Evolutionary conservation across 1,140 invertebrate species (phyloP), one percentile per base, ranked within the genome.

Genomic region (Ridgeia piscesae): DNA sequence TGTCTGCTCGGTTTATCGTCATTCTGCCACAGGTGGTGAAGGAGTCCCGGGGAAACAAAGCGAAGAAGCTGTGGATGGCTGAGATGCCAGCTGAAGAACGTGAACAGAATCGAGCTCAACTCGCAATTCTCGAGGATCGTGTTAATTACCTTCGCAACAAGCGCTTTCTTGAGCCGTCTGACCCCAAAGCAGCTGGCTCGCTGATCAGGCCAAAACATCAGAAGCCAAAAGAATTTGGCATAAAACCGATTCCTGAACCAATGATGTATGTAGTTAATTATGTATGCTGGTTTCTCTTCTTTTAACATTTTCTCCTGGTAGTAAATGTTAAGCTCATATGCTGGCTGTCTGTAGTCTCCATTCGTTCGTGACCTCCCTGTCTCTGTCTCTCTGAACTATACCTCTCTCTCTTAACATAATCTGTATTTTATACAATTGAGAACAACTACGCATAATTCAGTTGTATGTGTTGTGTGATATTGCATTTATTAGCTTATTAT

Each of bases 141-240:
- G 93, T 94, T 21, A 95, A 95, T 92, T 95, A 94, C 92, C 91
- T 94, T 33, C 93, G 94, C 8, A 96, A 96, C 91, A 95, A 95
- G 31, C 94, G 95, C 17, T 93, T 92, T 93, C 92, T 95, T 17
- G 94, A 94, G 33, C 94, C 94, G 11, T 94, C 94, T 35, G 58
- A 77, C 58, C 58, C 58, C 58, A 77, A 77, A 4, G 58, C 58
- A 2, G 58, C 58, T 21, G 17, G 58, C 58, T 93, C 94, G n/a
- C 92, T 95, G 0, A 94, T 95, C 88, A 95, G 95, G 91, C 34
- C 92, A 34, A 34, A 92, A 21, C 94, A 95, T 88, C 93, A 93
- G 33, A 94, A 93, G 91, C 93, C 94, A n/a, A 95, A 95, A 93
- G 93, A 94, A 92, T 77, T 95, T 92, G 94, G 94, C 33, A 94